These are phyloP conservation scores for Synanthedon formicaeformis DNA, from an alignment of 2,888 invertebrate species.

Conservation along the genomic window DNA sequence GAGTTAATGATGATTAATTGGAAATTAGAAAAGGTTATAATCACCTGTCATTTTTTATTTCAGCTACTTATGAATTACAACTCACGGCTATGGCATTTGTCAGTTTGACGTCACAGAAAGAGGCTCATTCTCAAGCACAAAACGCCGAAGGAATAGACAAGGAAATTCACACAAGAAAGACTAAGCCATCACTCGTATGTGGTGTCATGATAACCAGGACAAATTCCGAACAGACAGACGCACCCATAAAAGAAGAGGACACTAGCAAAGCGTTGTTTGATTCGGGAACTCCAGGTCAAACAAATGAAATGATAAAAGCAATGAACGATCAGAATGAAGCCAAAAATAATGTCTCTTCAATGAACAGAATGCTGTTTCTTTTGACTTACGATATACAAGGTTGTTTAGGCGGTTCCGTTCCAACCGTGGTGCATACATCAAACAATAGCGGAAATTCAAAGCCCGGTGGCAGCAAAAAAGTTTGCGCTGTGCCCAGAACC, in stretches of 20 bases:
- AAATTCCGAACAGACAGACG: constrained; percentile 27
- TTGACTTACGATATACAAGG: constrained; percentile 79
- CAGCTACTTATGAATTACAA: constrained; percentile 55
- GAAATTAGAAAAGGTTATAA: not conserved
- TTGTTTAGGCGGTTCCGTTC: constrained; percentile 57
- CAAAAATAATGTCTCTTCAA: constrained; percentile 52
- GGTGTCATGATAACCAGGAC: constrained; percentile 51
- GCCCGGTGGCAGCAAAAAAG: constrained; percentile 66
- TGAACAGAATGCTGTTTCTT: constrained; percentile 68
- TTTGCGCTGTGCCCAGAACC: constrained; percentile 46
- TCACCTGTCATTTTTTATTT: constrained; percentile 6
- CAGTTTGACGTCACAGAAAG: constrained; percentile 50
- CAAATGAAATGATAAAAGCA: constrained; percentile 72
- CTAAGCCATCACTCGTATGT: constrained; percentile 54
- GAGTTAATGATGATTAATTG: not conserved
- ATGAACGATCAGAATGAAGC: constrained; percentile 84
- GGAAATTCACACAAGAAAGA: constrained; percentile 35
- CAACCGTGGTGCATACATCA: constrained; percentile 53
- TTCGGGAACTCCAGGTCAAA: constrained; percentile 36
- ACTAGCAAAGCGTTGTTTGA: constrained; percentile 56
- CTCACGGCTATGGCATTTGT: constrained; percentile 61
- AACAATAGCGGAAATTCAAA: constrained; percentile 61
- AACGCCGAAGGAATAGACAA: constrained; percentile 42
- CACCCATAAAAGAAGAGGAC: constrained; percentile 45
- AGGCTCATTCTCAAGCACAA: constrained; percentile 41